Evolutionary conservation across 2,797 vertebrate species (phyloP).

Genomic region (Orientallactaga sibirica): DNA sequence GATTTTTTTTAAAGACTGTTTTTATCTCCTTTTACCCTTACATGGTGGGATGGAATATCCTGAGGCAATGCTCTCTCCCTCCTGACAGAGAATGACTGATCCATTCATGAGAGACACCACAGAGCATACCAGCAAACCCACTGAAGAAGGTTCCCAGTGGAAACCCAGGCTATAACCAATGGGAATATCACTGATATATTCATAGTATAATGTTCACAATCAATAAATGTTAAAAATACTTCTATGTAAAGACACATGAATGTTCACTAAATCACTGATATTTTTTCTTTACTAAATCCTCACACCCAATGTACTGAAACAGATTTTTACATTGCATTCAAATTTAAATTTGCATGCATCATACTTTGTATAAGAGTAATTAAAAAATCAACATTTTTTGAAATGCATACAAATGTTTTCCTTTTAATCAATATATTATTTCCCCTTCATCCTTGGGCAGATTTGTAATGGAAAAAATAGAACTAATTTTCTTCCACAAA

Average conservation of each 20-base stretch:
- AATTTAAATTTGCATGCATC: not conserved
- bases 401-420: slow-evolving; percentile 31
- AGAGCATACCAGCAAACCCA: too few relatives aligned
- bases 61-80: too few relatives aligned
- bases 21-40: too few relatives aligned
- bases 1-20: too few relatives aligned
- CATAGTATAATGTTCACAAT: too few relatives aligned
- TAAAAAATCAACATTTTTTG: slow-evolving; percentile 25
- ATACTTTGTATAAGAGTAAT: slow-evolving; percentile 6
- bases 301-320: slow-evolving; percentile 15
- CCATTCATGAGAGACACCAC: too few relatives aligned
- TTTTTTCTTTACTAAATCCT: not conserved
- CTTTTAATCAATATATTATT: slow-evolving; percentile 42
- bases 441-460: not conserved
- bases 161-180: too few relatives aligned
- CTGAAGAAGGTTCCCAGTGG: too few relatives aligned
- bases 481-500: slow-evolving; percentile 19
- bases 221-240: not conserved
- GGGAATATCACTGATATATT: too few relatives aligned
- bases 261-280: not conserved
- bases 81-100: too few relatives aligned
- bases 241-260: not conserved
- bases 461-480: slow-evolving; percentile 44
- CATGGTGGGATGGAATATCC: too few relatives aligned
- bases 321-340: not conserved